Evolutionary conservation across 2,888 invertebrate genomes (phyloP).

Genomic region (Heliconius aoede): DNA sequence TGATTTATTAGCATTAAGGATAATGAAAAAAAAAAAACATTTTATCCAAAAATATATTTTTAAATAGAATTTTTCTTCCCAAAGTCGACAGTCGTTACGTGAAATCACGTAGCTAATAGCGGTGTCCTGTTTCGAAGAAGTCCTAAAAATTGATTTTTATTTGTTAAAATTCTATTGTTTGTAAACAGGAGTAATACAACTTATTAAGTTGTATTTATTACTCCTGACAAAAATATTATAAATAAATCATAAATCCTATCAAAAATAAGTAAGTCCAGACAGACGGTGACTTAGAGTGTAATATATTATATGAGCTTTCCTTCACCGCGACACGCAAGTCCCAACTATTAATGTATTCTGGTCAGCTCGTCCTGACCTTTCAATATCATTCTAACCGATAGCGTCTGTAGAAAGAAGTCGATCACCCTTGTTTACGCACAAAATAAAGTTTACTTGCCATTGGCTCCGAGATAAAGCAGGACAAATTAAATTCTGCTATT

Average conservation of each 20-base stretch:
- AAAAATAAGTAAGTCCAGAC: conserved; percentile 6
- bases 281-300: conserved; percentile 2
- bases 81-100: conserved; percentile 21
- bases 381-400: conserved; percentile 64
- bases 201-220: neutral
- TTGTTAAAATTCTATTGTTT: neutral
- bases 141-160: neutral
- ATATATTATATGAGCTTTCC: conserved; percentile 19
- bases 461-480: conserved; percentile 72
- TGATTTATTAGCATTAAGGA: conserved; percentile 42
- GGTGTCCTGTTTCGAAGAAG: conserved; percentile 24
- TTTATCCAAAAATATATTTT: conserved; percentile 33
- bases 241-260: neutral
- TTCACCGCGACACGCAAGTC: conserved; percentile 22
- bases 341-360: conserved; percentile 68
- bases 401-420: conserved; percentile 54
- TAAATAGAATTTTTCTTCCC: conserved; percentile 28
- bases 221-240: neutral
- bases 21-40: conserved; percentile 42
- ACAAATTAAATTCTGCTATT: conserved; percentile 52
- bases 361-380: conserved; percentile 67
- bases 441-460: conserved; percentile 81
- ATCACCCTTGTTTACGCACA: conserved; percentile 78
- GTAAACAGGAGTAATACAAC: neutral
- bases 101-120: conserved; percentile 29